Conservation (phyloP, 2,888 invertebrate species). For the Eretmocerus hayati region DNA sequence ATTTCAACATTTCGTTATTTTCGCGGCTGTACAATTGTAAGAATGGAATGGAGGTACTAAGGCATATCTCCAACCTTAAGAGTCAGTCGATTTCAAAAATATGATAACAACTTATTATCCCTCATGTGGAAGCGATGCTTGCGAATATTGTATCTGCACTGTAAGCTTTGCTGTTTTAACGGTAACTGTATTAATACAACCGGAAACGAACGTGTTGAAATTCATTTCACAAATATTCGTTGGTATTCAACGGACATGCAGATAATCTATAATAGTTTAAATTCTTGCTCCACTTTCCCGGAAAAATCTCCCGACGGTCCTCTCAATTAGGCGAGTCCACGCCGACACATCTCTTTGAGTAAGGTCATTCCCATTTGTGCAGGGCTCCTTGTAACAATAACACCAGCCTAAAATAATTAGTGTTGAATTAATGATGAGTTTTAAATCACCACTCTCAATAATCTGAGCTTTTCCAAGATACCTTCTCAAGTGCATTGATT, state of each 20-base stretch:
- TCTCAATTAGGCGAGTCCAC: constrained; percentile 49
- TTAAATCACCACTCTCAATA: neutral
- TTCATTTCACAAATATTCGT: constrained; percentile 36
- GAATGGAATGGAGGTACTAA: constrained; percentile 18
- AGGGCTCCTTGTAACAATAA: constrained; percentile 89
- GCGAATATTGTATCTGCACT: no score
- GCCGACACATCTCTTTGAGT: constrained; percentile 81
- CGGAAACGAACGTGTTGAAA: constrained; percentile 17
- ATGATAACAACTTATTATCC: constrained; percentile 13
- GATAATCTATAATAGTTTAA: constrained; percentile 37
- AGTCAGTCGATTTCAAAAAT: constrained; percentile 11
- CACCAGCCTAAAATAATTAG: constrained; percentile 64
- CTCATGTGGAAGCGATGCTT: no score
- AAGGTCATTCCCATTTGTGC: constrained; percentile 92
- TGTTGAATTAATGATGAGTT: neutral
- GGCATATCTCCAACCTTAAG: constrained; percentile 11
- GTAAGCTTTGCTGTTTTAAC: no score
- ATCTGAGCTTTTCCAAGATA: no score
- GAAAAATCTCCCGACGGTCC: constrained; percentile 16
- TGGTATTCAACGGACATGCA: constrained; percentile 38
- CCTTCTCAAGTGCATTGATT: constrained; percentile 85
- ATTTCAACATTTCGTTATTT: constrained; percentile 11
- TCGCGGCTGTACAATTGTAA: constrained; percentile 20
- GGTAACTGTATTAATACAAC: no score
- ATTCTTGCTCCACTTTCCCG: constrained; percentile 11